Conservation (phyloP, 2,113 vertebrate genomes). For the Glareola pratincola region DNA sequence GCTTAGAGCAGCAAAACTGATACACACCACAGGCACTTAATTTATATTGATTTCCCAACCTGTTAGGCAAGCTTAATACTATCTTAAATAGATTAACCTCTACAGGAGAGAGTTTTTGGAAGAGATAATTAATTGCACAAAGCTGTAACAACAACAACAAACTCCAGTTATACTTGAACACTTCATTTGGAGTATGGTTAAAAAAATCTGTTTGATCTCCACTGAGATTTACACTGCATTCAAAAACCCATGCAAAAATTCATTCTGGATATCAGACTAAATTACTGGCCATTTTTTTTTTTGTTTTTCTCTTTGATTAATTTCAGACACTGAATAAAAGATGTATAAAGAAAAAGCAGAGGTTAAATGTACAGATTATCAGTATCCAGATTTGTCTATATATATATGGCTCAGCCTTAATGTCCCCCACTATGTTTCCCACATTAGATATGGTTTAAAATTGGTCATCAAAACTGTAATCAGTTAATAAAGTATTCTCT, state of each 20-base stretch:
- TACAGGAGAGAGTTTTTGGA: conserved; percentile 47
- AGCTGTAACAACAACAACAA: conserved; percentile 16
- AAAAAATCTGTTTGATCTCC: not conserved
- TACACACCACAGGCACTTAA: conserved; percentile 66
- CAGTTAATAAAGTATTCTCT: conserved; percentile 89
- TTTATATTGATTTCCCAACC: conserved; percentile 59
- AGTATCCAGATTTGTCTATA: conserved; percentile 70
- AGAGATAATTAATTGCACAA: conserved; percentile 43
- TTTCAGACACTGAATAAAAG: conserved; percentile 65
- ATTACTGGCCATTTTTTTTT: not conserved
- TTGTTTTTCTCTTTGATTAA: not conserved
- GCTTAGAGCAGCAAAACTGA: conserved; percentile 49
- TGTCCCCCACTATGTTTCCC: conserved; percentile 72
- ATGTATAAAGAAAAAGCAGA: conserved; percentile 65
- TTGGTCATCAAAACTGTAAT: conserved; percentile 79
- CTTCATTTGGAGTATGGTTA: conserved; percentile 15
- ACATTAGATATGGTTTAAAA: conserved; percentile 71
- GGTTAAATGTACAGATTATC: conserved; percentile 75
- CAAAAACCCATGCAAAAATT: not conserved
- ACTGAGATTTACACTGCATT: not conserved
- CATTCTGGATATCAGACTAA: not conserved
- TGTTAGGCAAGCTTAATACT: conserved; percentile 54
- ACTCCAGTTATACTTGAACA: not conserved
- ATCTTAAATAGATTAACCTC: conserved; percentile 27
- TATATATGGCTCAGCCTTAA: conserved; percentile 76